These are phyloP conservation scores for Chaetodon auriga DNA, from an alignment of 2,113 vertebrate genomes.

Conservation along the genomic window DNA sequence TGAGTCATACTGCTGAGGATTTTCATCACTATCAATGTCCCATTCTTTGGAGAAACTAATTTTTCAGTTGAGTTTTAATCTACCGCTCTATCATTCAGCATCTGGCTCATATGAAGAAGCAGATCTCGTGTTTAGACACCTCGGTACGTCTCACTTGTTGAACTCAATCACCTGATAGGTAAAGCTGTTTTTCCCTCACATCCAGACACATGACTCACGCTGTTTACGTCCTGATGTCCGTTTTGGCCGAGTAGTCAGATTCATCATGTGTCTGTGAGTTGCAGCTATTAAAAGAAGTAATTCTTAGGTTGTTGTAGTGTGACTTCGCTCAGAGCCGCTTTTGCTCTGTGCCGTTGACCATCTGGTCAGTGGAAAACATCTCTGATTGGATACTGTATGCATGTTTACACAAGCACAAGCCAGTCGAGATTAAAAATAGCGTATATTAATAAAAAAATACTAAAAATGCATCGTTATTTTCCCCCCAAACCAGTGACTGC, in stretches of 20 bases:
- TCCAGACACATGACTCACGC: background rate
- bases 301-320: constrained; percentile 9
- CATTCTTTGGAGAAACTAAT: constrained; percentile 16
- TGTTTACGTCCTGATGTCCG: constrained; percentile 12
- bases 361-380: constrained; percentile 15
- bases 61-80: background rate
- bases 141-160: constrained; percentile 3
- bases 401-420: background rate
- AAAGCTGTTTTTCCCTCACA: background rate
- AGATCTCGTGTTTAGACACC: background rate
- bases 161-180: constrained; percentile 10
- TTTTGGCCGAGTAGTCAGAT: background rate
- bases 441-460: background rate
- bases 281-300: background rate
- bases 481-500: constrained; percentile 50
- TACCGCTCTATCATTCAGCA: constrained; percentile 1
- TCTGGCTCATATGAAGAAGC: background rate
- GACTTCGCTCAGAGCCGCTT: background rate
- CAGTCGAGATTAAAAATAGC: background rate
- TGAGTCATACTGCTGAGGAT: background rate
- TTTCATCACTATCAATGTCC: constrained; percentile 12
- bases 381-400: background rate
- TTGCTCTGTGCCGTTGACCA: constrained; percentile 15
- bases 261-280: background rate
- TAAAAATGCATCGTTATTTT: constrained; percentile 51